phyloP scores from a whole-genome alignment of 2,113 vertebrate genomes.

The Haemorhous mexicanus region DNA sequence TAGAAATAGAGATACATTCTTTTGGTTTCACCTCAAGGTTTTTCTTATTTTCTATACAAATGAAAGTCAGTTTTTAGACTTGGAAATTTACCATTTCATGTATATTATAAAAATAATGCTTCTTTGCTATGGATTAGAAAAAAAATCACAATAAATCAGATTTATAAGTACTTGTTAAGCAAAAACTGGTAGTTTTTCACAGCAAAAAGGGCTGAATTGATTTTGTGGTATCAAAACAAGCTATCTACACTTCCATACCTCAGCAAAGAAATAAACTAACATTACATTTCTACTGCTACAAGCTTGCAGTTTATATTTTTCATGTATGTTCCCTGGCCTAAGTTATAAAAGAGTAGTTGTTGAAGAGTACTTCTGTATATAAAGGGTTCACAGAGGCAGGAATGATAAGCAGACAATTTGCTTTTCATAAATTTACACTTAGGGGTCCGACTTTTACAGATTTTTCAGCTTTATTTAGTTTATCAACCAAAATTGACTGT shows the following conservation, averaged over 20 bases:
- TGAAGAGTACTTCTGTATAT: not conserved
- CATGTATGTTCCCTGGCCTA: not conserved
- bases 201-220: constrained; percentile 15
- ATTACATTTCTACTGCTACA: not conserved
- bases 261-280: constrained; percentile 32
- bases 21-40: not conserved
- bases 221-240: constrained; percentile 48
- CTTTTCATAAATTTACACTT: not conserved
- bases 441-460: not conserved
- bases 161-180: constrained; percentile 31
- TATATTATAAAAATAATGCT: not conserved
- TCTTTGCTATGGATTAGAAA: constrained; percentile 8
- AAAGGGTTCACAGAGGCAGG: not conserved
- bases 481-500: not conserved
- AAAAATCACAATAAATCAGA: constrained; percentile 43
- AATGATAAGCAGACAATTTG: constrained; percentile 12
- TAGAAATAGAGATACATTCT: not conserved
- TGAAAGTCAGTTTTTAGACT: not conserved
- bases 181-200: constrained; percentile 31
- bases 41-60: not conserved
- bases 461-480: constrained; percentile 5
- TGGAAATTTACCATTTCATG: not conserved
- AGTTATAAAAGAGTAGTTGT: not conserved
- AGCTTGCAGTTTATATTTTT: constrained; percentile 5
- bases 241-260: not conserved